phyloP scores from a whole-genome alignment of 2,113 vertebrate species.

The Orientallactaga bullata region DNA sequence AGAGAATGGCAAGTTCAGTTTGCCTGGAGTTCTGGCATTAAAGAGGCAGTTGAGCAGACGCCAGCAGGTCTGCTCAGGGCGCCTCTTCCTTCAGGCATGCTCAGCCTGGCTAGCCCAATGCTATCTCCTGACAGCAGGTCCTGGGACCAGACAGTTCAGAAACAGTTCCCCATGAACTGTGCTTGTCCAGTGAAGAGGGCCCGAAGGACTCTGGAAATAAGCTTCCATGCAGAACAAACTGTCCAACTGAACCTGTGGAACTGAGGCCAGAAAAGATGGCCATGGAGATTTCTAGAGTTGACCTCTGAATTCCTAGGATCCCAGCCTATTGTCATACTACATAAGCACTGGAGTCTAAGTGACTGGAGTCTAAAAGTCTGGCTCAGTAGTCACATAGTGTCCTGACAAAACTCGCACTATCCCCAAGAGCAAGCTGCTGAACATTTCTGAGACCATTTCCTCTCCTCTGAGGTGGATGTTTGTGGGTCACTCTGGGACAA shows the following conservation, averaged over 20 bases:
- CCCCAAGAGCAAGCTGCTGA: not conserved
- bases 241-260: constrained; percentile 80
- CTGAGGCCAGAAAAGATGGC: not conserved
- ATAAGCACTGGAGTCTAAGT: not conserved
- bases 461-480: not conserved
- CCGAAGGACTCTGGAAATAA: constrained; percentile 92
- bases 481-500: not conserved
- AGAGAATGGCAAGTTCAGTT: not conserved
- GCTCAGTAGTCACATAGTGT: not conserved
- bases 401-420: not conserved
- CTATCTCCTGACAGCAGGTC: not conserved
- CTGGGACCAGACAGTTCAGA: not conserved
- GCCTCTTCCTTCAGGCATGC: not conserved
- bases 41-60: not conserved
- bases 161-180: not conserved
- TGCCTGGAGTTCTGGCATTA: not conserved
- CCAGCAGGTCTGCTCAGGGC: not conserved
- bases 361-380: not conserved
- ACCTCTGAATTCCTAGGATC: not conserved
- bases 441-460: not conserved
- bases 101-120: too few species aligned
- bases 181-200: constrained; percentile 92
- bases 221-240: constrained; percentile 93
- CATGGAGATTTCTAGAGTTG: too few species aligned
- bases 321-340: too few species aligned